Evolutionary conservation across 2,888 invertebrate species (phyloP), one percentile per base, ranked within the genome.

Genomic region (Drosophila austrosaltans): DNA sequence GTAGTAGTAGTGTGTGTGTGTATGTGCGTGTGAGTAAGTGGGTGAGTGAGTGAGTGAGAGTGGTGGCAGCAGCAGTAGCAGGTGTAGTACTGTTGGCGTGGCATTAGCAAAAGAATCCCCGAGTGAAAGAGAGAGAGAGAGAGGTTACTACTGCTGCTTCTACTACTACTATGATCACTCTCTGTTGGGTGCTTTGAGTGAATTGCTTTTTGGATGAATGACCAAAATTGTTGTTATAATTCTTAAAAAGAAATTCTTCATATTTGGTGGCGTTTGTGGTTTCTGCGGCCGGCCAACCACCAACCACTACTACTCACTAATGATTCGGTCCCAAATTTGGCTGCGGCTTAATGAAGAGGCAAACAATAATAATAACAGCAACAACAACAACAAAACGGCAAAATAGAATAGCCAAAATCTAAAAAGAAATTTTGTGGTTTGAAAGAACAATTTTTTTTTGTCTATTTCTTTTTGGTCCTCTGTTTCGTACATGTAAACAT

Each of bases 291-390:
- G 16, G 16, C 16, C 16, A 16, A 81, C 12, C 28, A 83, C 84
- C 82, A 16, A 80, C 32, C 3, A 32, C 32, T 6, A 36, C 36
- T 36, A 36, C 44, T 48, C 25, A 22, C 83, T 83, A 83, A 83
- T 83, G 87, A 87, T 83, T 83, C 83, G 80, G 78, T 12, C 82
- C 77, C 83, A 84, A 87, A 83, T 83, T 83, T 83, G 84, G 80
- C 68, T 60, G 65, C 67, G 74, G 68, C 64, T 74, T 72, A 75
- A 76, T 69, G 76, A 28, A 61, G 28, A 40, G 64, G 53, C 62
- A 54, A 56, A 66, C 61, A 53, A 54, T 48, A 58, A 44, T 20
- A 44, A 44, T 7, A 44, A 48, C 16, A 16, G 16, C 16, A 16
- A 39, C 10, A 39, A 12, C 39, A 39, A 30, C 30, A 40, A 40